These are phyloP conservation scores for Matsumurasca onukii DNA, from an alignment of 1,140 invertebrate genomes.

Conservation along the genomic window DNA sequence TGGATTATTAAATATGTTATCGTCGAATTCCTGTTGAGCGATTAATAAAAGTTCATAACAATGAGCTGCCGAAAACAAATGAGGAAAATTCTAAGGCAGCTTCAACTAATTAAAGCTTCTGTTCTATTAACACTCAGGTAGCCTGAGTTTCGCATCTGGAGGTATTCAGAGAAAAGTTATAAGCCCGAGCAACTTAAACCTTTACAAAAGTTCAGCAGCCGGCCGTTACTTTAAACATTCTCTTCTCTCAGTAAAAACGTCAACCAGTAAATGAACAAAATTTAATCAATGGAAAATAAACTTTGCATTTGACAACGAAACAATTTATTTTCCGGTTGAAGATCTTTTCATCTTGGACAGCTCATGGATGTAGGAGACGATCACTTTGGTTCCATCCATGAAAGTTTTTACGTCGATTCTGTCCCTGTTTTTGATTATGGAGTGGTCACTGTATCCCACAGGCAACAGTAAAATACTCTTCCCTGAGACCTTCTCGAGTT, in stretches of 20 bases:
- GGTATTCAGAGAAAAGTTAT: no score
- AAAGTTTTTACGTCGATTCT: slow-evolving; percentile 12
- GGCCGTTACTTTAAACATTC: background rate
- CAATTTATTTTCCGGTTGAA: background rate
- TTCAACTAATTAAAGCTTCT: no score
- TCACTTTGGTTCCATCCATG: slow-evolving; percentile 15
- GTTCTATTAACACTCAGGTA: no score
- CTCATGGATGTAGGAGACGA: slow-evolving; percentile 7
- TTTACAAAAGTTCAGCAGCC: no score
- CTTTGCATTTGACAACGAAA: background rate
- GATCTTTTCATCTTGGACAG: slow-evolving; percentile 5
- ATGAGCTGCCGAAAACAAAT: no score
- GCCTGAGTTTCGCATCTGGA: no score
- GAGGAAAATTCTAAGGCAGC: no score
- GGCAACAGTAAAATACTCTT: slow-evolving; percentile 14
- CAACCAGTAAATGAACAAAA: background rate
- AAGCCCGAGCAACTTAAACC: no score
- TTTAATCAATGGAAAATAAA: background rate
- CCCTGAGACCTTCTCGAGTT: background rate
- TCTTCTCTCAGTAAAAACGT: background rate
- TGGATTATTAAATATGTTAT: no score
- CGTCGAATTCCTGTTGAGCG: no score
- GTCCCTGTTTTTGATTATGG: background rate
- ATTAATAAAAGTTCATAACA: no score
- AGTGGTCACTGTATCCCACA: background rate